Evolutionary conservation across 2,113 vertebrate genomes (phyloP).

Genomic region (Capreolus pygargus): DNA sequence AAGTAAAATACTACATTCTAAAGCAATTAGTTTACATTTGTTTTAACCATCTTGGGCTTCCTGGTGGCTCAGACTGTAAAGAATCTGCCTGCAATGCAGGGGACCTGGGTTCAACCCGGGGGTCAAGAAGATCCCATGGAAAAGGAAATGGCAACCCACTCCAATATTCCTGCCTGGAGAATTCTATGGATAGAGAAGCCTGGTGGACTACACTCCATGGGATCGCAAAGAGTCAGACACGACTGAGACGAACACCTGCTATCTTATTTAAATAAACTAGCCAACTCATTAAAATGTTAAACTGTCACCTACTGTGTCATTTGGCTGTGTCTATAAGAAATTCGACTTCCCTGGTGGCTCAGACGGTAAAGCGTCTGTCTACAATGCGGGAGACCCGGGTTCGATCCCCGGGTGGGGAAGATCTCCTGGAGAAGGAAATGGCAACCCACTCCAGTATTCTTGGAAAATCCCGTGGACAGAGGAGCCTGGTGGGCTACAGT

Average conservation of each 20-base stretch:
- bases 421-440: too few species aligned
- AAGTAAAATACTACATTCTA: neutral
- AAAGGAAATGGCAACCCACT: neutral
- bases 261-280: conserved; percentile 14
- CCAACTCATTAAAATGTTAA: neutral
- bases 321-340: neutral
- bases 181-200: neutral
- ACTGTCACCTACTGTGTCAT: neutral
- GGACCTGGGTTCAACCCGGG: neutral
- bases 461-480: too few species aligned
- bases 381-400: too few species aligned
- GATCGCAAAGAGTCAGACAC: neutral
- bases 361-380: too few species aligned
- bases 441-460: too few species aligned
- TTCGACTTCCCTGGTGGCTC: too few species aligned
- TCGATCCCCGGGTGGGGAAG: too few species aligned
- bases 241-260: neutral
- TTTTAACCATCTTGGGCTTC: neutral
- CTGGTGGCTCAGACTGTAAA: neutral
- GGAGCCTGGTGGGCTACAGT: too few species aligned
- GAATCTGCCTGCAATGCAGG: neutral
- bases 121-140: neutral
- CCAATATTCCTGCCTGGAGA: neutral
- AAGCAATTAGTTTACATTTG: neutral
- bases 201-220: neutral